Base-by-base conservation (phyloP, 2,888 invertebrate genomes). In the Gastrophysa polygoni region DNA sequence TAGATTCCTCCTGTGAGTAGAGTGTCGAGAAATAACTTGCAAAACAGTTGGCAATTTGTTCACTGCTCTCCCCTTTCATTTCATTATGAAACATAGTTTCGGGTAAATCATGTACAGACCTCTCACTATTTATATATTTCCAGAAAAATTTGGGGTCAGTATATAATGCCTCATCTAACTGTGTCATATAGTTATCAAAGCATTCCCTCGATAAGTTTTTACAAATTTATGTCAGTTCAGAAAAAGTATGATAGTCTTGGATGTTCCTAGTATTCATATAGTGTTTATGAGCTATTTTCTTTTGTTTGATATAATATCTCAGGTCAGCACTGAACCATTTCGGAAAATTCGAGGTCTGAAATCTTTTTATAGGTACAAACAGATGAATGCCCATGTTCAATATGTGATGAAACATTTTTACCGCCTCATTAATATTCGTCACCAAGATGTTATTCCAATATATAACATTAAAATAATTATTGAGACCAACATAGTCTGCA, bases 281-380 rank as follows among this genome's bases (percentile, higher is more conserved):
- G 43, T 43, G 43, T 51, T 51, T 51, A 14, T 51, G 51, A 29
- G 51, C 3, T 28, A 51, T 51, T 51, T 24, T 51, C 51, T 51
- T 51, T 51, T 51, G 51, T 29, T 29, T 24, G 17, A 51, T 29
- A 51, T 29, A 51, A 8, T 21, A 51, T 14, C 51, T 28, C 17
- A 29, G 16, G 4, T 51, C 32, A 14, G 29, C 51, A 29, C 14
- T 29, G 21, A 51, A 48, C 20, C 48, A 48, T 48, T 21, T 48
- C 2, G 48, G 48, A 11, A 24, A 48, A 18, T 17, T 7, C 3
- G 48, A 48, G 5, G 48, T 20, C 28, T 21, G 17, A 11, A 6
- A 48, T 20, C 48, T n/a, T 21, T 18, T 48, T 1, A 48, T 7
- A 18, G 48, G 48, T 20, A 48, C 48, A 48, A 48, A 48, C 11